Evolutionary conservation across 2,888 invertebrate genomes (phyloP).

Genomic region (Phasia obesa): DNA sequence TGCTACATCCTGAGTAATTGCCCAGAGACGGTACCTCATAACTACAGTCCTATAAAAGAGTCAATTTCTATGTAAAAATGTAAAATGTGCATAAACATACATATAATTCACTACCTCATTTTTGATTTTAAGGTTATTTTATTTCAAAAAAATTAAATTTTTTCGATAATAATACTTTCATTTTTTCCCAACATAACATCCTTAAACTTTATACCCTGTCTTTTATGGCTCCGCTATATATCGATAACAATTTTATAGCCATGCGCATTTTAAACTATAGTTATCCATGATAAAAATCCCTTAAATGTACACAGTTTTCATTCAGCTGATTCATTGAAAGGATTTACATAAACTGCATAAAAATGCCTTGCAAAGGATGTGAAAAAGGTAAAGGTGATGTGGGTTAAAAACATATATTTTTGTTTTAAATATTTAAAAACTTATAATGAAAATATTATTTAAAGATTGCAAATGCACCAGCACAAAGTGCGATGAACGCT

Average conservation of each 20-base stretch:
- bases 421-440: not conserved
- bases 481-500: slow-evolving; percentile 77
- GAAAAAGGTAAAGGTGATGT: slow-evolving; percentile 73
- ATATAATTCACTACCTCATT: too few relatives aligned
- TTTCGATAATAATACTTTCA: too few relatives aligned
- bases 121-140: too few relatives aligned
- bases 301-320: slow-evolving; percentile 26
- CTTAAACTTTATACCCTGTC: too few relatives aligned
- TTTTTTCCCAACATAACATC: too few relatives aligned
- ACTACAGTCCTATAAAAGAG: too few relatives aligned
- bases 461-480: slow-evolving; percentile 80
- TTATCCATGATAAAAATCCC: not conserved
- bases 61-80: too few relatives aligned
- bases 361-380: slow-evolving; percentile 78
- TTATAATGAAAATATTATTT: not conserved
- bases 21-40: too few relatives aligned
- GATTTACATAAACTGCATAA: slow-evolving; percentile 37
- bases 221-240: not conserved
- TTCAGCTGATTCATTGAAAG: slow-evolving; percentile 38
- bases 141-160: too few relatives aligned
- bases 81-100: too few relatives aligned
- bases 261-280: slow-evolving; percentile 18
- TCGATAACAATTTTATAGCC: slow-evolving; percentile 39
- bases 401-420: not conserved
- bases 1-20: too few relatives aligned